A percentile compares a stretch with the other conserved stretches of the same genome.
Conservation (phyloP, 2,113 vertebrate genomes). For the Mustelus asterias region DNA sequence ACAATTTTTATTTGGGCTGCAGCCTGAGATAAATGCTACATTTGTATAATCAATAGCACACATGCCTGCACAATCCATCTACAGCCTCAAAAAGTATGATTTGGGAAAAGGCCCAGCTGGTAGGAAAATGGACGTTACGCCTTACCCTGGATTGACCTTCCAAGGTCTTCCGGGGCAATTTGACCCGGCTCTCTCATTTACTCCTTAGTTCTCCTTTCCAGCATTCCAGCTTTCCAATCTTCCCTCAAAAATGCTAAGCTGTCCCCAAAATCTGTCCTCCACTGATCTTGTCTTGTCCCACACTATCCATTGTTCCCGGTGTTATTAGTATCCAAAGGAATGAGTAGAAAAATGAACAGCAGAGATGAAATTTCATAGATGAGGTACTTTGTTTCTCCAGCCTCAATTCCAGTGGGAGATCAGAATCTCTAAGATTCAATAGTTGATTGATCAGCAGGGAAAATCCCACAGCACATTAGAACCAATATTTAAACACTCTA, state of each 20-base stretch:
- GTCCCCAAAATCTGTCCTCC: neutral
- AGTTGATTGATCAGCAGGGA: neutral
- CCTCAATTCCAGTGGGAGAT: neutral
- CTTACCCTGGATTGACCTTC: neutral
- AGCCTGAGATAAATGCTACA: too few species aligned
- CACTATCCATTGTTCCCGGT: neutral
- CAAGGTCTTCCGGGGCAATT: neutral
- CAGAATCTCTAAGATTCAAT: neutral
- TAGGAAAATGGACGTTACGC: neutral
- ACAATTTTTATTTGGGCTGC: neutral
- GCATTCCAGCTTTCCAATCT: neutral
- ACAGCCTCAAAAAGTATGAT: neutral
- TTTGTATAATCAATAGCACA: neutral
- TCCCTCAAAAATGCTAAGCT: neutral
- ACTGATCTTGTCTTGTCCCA: neutral
- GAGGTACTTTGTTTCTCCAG: neutral
- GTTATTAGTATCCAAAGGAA: neutral
- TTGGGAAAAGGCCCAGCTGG: neutral
- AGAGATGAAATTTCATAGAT: neutral
- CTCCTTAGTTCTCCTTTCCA: neutral
- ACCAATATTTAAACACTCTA: neutral
- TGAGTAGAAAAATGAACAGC: neutral
- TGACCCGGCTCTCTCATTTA: neutral
- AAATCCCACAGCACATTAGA: neutral
- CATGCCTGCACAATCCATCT: neutral